phyloP scores from a whole-genome alignment of 92 coral and sea anemone genomes.

The Porites cylindrica region DNA sequence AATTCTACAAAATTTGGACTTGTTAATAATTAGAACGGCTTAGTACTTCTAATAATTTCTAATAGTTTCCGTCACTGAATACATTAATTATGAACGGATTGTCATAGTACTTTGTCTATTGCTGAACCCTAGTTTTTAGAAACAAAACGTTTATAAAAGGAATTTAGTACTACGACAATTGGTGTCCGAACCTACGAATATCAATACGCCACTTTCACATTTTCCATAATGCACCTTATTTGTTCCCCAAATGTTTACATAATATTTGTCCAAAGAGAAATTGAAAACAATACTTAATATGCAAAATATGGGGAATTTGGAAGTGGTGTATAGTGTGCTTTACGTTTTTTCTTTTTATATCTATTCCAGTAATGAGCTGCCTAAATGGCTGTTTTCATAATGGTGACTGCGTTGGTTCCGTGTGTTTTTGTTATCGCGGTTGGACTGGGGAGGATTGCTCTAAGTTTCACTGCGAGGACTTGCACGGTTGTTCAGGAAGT shows the following conservation, averaged over 20 bases:
- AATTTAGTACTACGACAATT: too few relatives aligned
- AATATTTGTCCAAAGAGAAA: too few relatives aligned
- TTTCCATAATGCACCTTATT: too few relatives aligned
- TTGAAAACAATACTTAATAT: neutral
- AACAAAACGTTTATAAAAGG: neutral
- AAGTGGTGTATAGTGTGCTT: neutral
- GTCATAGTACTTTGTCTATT: neutral
- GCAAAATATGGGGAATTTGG: too few relatives aligned
- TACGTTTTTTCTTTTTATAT: neutral
- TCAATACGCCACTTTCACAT: neutral
- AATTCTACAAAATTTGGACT: constrained; percentile 10
- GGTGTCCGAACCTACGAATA: too few relatives aligned
- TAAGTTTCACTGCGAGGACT: constrained; percentile 62
- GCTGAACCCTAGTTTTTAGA: constrained; percentile 1
- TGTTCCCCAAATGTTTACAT: too few relatives aligned
- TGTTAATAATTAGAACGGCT: too few relatives aligned
- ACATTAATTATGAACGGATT: constrained; percentile 1
- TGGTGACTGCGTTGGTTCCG: constrained; percentile 75
- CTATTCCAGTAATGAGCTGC: constrained; percentile 56
- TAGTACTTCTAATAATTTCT: too few relatives aligned
- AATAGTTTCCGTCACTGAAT: neutral
- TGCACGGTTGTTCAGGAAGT: constrained; percentile 66
- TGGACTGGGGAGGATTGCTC: constrained; percentile 79
- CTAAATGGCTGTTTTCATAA: constrained; percentile 75
- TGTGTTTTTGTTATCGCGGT: constrained; percentile 77